These are phyloP conservation scores for Aeoliscus strigatus DNA, from an alignment of 2,797 vertebrate genomes.

Conservation along the genomic window DNA sequence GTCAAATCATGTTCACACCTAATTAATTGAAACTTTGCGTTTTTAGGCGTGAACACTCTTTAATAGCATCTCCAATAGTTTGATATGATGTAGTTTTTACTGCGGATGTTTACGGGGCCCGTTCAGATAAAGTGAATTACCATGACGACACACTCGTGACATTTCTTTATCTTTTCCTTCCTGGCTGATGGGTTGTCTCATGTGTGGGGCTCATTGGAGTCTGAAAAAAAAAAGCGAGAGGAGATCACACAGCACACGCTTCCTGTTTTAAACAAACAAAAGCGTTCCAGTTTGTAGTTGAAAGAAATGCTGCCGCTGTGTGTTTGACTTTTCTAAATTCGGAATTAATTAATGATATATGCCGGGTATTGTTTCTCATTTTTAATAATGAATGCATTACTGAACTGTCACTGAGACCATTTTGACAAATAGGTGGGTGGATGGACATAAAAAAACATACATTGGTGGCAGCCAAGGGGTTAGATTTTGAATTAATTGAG, in stretches of 20 bases:
- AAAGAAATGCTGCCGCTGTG: slow-evolving; percentile 23
- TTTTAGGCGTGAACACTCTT: slow-evolving; percentile 81
- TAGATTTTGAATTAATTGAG: slow-evolving; percentile 81
- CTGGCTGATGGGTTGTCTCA: slow-evolving; percentile 48
- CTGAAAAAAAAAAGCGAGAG: too few species aligned
- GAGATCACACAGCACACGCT: too few species aligned
- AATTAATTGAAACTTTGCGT: slow-evolving; percentile 97
- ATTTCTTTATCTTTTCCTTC: slow-evolving; percentile 58
- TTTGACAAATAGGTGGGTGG: slow-evolving; percentile 82
- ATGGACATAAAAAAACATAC: slow-evolving; percentile 72
- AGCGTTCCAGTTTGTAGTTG: neutral
- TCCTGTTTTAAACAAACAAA: neutral
- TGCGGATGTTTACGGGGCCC: slow-evolving; percentile 8
- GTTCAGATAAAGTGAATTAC: slow-evolving; percentile 56
- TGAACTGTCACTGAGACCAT: slow-evolving; percentile 76
- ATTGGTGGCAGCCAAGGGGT: slow-evolving; percentile 73
- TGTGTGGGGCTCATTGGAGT: slow-evolving; percentile 39
- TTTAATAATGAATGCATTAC: slow-evolving; percentile 81
- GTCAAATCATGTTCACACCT: slow-evolving; percentile 99
- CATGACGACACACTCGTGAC: slow-evolving; percentile 52
- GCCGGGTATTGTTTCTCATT: slow-evolving; percentile 73
- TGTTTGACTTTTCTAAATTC: slow-evolving; percentile 54
- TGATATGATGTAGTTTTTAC: too few species aligned
- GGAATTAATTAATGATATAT: slow-evolving; percentile 76
- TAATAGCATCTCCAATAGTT: too few species aligned